Base-by-base conservation (phyloP, 2,888 invertebrate species). In the Rhamphomyia laevipes region DNA sequence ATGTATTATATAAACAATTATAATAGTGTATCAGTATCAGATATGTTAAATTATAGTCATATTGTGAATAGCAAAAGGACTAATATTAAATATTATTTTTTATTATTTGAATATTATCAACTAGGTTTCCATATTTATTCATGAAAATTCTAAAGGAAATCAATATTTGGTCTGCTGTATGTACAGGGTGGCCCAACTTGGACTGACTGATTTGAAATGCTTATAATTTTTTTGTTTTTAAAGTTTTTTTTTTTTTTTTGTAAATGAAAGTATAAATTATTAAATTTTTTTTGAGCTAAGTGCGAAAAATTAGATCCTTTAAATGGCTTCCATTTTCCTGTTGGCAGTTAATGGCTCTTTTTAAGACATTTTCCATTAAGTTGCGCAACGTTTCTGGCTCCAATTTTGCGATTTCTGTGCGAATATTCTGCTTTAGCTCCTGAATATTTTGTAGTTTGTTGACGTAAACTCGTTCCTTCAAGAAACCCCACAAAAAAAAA, bases 321-420 rank as follows among this genome's bases (percentile, higher is more conserved):
- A 45, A 17, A 45, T 45, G 35, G 10, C 45, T 35, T 17, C 21
- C 45, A 45, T 45, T 45, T 17, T 35, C 35, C 33, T 16, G 35
- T 35, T 35, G 35, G 21, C 37, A 35, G 17, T 15, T 35, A 33
- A 33, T 33, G 18, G 45, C 37, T 45, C 35, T 45, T 12, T 18
- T 16, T 45, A 45, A 35, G 21, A 33, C 45, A 35, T 17, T 45
- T 37, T 33, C 2, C 45, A 35, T 33, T 17, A 37, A 15, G 35
- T 16, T 17, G 16, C 18, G 35, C 13, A 33, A 33, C 12, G 18
- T 35, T 18, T 42, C 42, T 5, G 42, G 13, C 13, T 17, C 13
- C 21, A 42, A 18, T 21, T 17, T 13, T 18, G 18, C 18, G 17
- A 42, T 42, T 18, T 18, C 21, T 5, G 17, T 21, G 18, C 18